Conservation (phyloP, 2,888 invertebrate species). For the Leistus spinibarbis region DNA sequence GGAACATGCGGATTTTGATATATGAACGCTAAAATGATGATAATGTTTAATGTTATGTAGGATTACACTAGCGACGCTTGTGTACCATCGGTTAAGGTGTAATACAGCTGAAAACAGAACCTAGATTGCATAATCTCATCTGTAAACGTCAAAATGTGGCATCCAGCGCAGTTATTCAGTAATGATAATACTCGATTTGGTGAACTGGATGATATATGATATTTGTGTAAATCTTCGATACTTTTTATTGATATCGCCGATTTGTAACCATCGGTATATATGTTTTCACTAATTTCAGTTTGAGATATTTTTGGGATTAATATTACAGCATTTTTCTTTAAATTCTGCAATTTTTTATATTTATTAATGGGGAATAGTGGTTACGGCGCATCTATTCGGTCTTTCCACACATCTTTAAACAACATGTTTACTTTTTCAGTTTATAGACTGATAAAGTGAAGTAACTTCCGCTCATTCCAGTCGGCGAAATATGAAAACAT, state of each 20-base stretch:
- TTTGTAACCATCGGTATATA: neutral
- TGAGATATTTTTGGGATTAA: constrained; percentile 19
- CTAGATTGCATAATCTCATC: neutral
- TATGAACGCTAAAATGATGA: constrained; percentile 13
- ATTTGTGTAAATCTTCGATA: constrained; percentile 12
- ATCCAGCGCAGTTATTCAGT: constrained; percentile 12
- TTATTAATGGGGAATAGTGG: no score
- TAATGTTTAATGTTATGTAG: constrained; percentile 6
- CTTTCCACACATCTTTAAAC: no score
- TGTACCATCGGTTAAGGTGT: constrained; percentile 22
- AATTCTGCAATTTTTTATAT: constrained; percentile 7
- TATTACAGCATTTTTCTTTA: constrained; percentile 5
- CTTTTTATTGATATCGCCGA: constrained; percentile 3
- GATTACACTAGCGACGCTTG: no score
- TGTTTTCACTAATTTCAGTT: constrained; percentile 1
- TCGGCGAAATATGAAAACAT: no score
- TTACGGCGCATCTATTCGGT: no score
- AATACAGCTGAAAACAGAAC: constrained; percentile 19
- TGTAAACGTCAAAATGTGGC: constrained; percentile 13
- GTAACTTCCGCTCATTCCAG: no score
- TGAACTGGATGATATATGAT: constrained; percentile 9
- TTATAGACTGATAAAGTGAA: no score
- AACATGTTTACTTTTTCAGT: no score
- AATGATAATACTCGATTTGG: constrained; percentile 7
- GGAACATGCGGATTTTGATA: constrained; percentile 11